Evolutionary conservation across 2,888 invertebrate genomes (phyloP).

Genomic region (Tridacna crocea): DNA sequence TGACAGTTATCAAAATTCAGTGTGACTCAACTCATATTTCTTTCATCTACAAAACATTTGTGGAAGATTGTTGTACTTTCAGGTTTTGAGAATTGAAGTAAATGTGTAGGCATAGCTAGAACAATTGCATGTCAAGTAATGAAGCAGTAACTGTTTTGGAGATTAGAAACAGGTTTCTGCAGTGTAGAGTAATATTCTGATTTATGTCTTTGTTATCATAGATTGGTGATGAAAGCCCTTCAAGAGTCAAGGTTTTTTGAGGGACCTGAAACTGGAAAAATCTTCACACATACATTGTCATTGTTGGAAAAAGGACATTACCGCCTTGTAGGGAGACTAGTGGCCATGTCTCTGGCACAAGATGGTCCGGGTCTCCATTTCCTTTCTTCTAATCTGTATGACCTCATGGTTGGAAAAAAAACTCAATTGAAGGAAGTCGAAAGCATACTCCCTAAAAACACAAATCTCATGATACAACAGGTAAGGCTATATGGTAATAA

Average conservation of each 20-base stretch:
- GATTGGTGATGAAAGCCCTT: constrained; percentile 19
- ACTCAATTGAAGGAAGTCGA: constrained; percentile 18
- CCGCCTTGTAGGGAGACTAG: constrained; percentile 22
- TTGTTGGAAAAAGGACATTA: constrained; percentile 31
- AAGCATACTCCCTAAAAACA: constrained; percentile 8
- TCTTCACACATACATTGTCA: constrained; percentile 30
- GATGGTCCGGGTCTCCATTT: constrained; percentile 35
- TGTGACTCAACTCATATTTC: too few relatives aligned
- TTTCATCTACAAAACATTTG: too few relatives aligned
- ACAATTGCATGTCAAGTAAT: too few relatives aligned
- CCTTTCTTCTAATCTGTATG: constrained; percentile 23
- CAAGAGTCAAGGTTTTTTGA: constrained; percentile 25
- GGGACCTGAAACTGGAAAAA: constrained; percentile 28
- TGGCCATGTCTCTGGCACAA: constrained; percentile 27
- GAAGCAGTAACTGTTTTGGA: too few relatives aligned
- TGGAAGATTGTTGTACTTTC: too few relatives aligned
- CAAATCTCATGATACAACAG: constrained; percentile 21
- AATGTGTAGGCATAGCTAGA: too few relatives aligned
- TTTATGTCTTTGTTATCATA: not conserved
- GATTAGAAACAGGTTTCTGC: too few relatives aligned
- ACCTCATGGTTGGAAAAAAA: constrained; percentile 31
- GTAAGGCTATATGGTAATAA: constrained; percentile 20
- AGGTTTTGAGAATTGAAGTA: too few relatives aligned
- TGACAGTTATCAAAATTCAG: too few relatives aligned
- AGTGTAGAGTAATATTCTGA: not conserved